Evolutionary conservation across 1,140 invertebrate genomes (phyloP).

Genomic region (Hyles euphorbiae): DNA sequence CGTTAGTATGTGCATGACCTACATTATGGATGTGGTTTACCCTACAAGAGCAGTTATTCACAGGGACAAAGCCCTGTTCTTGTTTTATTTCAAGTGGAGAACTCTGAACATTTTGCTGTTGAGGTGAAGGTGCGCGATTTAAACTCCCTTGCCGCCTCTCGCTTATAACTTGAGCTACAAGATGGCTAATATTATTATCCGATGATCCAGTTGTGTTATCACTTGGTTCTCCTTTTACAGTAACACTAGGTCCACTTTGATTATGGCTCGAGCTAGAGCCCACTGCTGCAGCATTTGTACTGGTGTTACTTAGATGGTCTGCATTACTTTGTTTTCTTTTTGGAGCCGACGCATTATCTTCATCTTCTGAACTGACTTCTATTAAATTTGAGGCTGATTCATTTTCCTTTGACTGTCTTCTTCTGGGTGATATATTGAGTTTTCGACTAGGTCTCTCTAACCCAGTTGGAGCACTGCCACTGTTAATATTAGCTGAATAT

Average conservation of each 20-base stretch:
- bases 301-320: background rate
- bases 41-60: constrained; percentile 25
- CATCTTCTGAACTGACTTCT: constrained; percentile 71
- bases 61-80: constrained; percentile 22
- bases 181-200: constrained; percentile 7
- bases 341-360: constrained; percentile 51
- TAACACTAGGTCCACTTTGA: too few species aligned
- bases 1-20: constrained; percentile 18
- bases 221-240: too few species aligned
- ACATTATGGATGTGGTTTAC: constrained; percentile 22
- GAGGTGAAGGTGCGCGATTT: constrained; percentile 8
- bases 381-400: constrained; percentile 48
- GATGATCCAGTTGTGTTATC: too few species aligned
- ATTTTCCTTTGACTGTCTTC: constrained; percentile 57
- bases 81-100: constrained; percentile 30
- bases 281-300: background rate
- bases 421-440: constrained; percentile 63
- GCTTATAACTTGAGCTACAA: background rate
- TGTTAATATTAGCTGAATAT: constrained; percentile 15
- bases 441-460: constrained; percentile 61
- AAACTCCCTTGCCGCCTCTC: constrained; percentile 3
- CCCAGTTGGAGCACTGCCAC: constrained; percentile 20
- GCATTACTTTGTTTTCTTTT: constrained; percentile 41
- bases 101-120: constrained; percentile 13
- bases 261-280: background rate